Base-by-base conservation (phyloP, 2,113 vertebrate species). In the Budorcas taxicolor region DNA sequence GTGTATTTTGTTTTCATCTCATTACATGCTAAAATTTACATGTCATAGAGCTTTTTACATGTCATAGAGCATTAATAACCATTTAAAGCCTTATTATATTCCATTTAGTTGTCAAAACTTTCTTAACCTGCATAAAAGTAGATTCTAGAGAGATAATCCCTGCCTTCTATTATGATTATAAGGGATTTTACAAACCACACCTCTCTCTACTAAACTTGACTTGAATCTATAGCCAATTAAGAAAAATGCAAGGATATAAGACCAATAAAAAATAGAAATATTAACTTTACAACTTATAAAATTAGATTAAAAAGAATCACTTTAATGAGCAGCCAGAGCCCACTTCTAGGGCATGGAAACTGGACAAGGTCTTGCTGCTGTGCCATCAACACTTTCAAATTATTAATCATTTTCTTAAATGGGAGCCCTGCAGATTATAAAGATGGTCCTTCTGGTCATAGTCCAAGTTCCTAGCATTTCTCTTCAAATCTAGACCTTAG, bases 11-110 rank as follows among this genome's bases (percentile, higher is more conserved):
- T 12, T 91, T 87, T 93, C n/a, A 91, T 84, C 74, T 93, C 58
- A 87, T 60, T 90, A 15, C 25, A 43, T 62, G 50, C 43, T 71
- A 45, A 50, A 52, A 9, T 50, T 58, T 74, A 58, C 27, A 74
- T 52, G 81, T 82, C 36, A 62, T 1, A 55, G 36, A 76, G 4
- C 33, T 57, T 16, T 50, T 71, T 74, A 60, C n/a, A 74, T 52
- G 82, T 83, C 40, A 62, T 1, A 55, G 40, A 64, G 4, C n/a
- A 94, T 53, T 86, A 82, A 36, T 87, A 85, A 82, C 40, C 60
- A 83, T 76, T 94, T 95, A 95, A 97, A 88, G 17, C 10, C 29
- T 92, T 82, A 82, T 40, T 71, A 83, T 58, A 90, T 53, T 81
- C 40, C 47, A 92, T 89, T 94, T 76, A 76, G 1, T 81, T 87